Percentiles rank a stretch among this genome's conserved stretches.
phyloP scores from a whole-genome alignment of 2,888 invertebrate genomes.

The Cerastis rubricosa region DNA sequence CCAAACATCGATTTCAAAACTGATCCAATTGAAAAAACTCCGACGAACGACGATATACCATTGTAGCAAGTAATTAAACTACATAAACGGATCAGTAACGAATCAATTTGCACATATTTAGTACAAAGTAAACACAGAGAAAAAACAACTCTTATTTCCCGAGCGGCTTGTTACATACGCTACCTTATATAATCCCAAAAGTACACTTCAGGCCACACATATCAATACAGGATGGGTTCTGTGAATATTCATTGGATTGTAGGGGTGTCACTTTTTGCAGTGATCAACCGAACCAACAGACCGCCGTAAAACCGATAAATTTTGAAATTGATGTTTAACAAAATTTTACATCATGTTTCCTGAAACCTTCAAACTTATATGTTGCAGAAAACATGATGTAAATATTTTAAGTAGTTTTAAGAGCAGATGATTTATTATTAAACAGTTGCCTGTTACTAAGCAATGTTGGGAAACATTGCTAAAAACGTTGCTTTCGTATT shows the following conservation, averaged over 20 bases:
- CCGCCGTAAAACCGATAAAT: slow-evolving; percentile 5
- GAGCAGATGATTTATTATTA: neutral
- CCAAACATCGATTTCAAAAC: neutral
- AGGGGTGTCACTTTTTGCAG: slow-evolving; percentile 62
- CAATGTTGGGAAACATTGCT: neutral
- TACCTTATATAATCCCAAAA: slow-evolving; percentile 73
- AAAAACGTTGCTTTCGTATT: neutral
- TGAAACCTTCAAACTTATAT: neutral
- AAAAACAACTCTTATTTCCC: slow-evolving; percentile 70
- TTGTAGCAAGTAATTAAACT: slow-evolving; percentile 23
- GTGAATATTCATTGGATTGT: slow-evolving; percentile 78
- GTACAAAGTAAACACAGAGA: slow-evolving; percentile 44
- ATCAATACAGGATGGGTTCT: slow-evolving; percentile 77
- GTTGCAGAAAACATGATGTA: neutral
- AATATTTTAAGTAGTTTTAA: neutral
- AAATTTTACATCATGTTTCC: neutral
- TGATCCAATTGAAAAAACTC: neutral
- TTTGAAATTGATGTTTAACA: neutral
- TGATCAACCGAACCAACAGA: slow-evolving; percentile 29
- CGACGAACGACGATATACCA: neutral
- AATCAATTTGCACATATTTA: slow-evolving; percentile 67
- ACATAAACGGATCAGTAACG: slow-evolving; percentile 7
- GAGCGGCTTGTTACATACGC: slow-evolving; percentile 70
- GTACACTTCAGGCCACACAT: slow-evolving; percentile 74
- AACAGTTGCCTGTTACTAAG: neutral